Conservation (phyloP, 1,140 invertebrate species). For the Idris sp. region DNA sequence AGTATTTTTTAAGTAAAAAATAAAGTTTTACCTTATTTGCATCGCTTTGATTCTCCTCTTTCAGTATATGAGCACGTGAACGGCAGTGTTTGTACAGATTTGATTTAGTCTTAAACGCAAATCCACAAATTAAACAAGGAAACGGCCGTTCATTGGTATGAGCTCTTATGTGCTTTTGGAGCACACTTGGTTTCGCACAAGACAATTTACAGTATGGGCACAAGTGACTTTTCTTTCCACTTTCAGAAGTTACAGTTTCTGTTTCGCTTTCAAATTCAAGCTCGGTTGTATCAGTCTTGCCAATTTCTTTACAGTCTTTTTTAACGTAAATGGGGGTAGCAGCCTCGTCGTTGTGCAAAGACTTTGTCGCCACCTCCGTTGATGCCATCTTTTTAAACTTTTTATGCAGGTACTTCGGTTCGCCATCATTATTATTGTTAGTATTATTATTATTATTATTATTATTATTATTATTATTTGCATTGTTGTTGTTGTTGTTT, state of each 20-base stretch:
- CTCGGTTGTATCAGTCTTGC: constrained; percentile 58
- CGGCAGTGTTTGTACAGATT: constrained; percentile 95
- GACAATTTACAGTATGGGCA: constrained; percentile 92
- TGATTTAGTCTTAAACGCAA: constrained; percentile 96
- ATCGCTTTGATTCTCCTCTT: constrained; percentile 82
- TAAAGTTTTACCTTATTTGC: constrained; percentile 68
- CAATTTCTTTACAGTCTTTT: constrained; percentile 73
- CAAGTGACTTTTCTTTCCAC: constrained; percentile 80
- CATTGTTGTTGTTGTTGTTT: constrained; percentile 71
- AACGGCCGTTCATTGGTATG: constrained; percentile 96
- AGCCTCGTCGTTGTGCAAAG: constrained; percentile 62
- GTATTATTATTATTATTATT: constrained; percentile 72
- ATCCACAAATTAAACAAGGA: constrained; percentile 91
- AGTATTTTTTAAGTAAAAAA: too few relatives aligned
- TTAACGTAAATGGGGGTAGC: constrained; percentile 66
- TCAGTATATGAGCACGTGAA: constrained; percentile 88
- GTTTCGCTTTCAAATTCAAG: constrained; percentile 49
- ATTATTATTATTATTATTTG: constrained; percentile 52
- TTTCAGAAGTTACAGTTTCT: constrained; percentile 70
- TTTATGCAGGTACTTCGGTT: constrained; percentile 91
- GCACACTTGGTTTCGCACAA: constrained; percentile 95
- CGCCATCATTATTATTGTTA: constrained; percentile 80
- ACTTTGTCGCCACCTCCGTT: constrained; percentile 70
- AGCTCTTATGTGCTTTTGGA: constrained; percentile 94
- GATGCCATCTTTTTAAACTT: constrained; percentile 93